Evolutionary conservation across 2,797 vertebrate genomes (phyloP), one percentile per base, ranked within the genome.

Genomic region (Lophius americanus): DNA sequence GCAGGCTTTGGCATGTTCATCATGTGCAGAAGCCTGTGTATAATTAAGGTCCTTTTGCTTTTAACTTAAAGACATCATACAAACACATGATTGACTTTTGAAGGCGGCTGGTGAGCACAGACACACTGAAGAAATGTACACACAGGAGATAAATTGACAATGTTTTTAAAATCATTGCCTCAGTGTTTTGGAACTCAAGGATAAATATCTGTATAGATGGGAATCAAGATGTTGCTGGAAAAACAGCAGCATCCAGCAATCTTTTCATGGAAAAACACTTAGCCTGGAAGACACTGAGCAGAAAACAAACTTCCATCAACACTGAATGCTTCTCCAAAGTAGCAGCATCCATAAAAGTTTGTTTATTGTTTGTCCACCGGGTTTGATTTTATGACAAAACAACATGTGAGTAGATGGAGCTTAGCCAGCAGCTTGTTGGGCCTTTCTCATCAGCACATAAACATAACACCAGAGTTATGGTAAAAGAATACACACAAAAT

Each of bases 351-450:
- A 66, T 53, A 14, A 60, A 63, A 54, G 35, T 46, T 55, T 56
- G 68, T 68, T 70, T 76, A 32, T 37, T 7, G 51, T 77, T 70
- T 51, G 52, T 64, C 41, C 43, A 58, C 60, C 54, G 57, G 53
- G 59, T 66, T 66, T 54, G 67, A 69, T 70, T 73, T 56, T 52
- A 58, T 43, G 51, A 76, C 46, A 42, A 23, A 60, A 59, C 53
- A 62, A 51, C 51, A 39, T 50, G 53, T 35, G 33, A 55, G 42
- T 11, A 75, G 42, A 33, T 49, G 60, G 36, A 4, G 50, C 35
- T 70, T 32, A 57, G 63, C 53, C 55, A 71, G 14, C 6, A 5
- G 8, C 9, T 56, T 61, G 58, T 54, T 65, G 58, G 5, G 14
- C 41, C 42, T 62, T 53, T 69, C 63, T 70, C 68, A 75, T 73